Evolutionary conservation across 2,888 invertebrate genomes (phyloP).

Genomic region (Macrostomum cliftonense): DNA sequence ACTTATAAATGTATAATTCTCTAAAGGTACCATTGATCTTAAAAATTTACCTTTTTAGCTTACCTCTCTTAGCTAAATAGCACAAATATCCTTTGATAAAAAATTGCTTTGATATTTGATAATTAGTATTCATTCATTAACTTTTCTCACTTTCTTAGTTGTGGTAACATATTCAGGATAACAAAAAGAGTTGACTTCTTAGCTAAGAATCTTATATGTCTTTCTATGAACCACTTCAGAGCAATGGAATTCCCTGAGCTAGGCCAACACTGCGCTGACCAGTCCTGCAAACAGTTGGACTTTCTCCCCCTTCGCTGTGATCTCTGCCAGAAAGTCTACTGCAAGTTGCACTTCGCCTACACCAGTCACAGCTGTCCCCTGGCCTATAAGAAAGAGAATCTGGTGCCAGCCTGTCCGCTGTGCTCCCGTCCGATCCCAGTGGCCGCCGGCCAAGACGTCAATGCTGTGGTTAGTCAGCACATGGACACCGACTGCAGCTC

Average conservation of each 20-base stretch:
- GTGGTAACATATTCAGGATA: too few species aligned
- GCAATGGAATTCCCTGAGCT: slow-evolving; percentile 74
- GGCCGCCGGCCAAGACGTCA: slow-evolving; percentile 56
- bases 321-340: slow-evolving; percentile 65
- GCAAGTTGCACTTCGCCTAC: slow-evolving; percentile 68
- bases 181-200: too few species aligned
- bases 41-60: too few species aligned
- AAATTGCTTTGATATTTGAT: too few species aligned
- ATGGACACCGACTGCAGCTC: slow-evolving; percentile 80
- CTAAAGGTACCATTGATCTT: too few species aligned
- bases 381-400: slow-evolving; percentile 60
- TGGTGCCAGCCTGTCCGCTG: slow-evolving; percentile 82
- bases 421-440: slow-evolving; percentile 70
- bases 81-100: too few species aligned
- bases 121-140: too few species aligned
- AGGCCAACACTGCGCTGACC: slow-evolving; percentile 65
- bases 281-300: slow-evolving; percentile 66
- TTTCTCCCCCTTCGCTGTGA: slow-evolving; percentile 86
- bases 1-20: too few species aligned
- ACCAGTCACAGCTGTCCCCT: slow-evolving; percentile 58
- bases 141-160: too few species aligned
- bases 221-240: too few species aligned
- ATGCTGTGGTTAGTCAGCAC: slow-evolving; percentile 66
- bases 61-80: too few species aligned
- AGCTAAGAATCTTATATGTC: too few species aligned